phyloP scores from a whole-genome alignment of 2,113 vertebrate genomes.

The Calypte anna region DNA sequence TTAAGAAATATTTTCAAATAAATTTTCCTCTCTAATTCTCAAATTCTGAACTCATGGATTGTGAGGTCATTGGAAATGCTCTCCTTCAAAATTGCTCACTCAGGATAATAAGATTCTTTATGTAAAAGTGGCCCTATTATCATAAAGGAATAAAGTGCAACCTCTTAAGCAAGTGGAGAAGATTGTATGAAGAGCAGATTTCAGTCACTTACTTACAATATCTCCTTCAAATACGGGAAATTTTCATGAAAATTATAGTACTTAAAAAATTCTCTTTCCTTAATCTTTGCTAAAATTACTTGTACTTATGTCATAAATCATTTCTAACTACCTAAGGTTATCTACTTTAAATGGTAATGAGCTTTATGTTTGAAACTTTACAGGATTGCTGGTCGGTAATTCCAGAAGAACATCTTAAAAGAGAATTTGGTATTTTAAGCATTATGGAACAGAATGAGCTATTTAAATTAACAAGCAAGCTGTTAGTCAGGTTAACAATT shows the following conservation, averaged over 20 bases:
- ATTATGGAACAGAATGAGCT: neutral
- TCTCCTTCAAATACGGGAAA: constrained; percentile 8
- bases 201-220: neutral
- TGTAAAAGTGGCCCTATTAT: constrained; percentile 38
- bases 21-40: neutral
- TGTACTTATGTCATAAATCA: constrained; percentile 28
- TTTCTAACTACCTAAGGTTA: constrained; percentile 23
- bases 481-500: constrained; percentile 23
- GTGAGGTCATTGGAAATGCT: neutral
- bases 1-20: constrained; percentile 35
- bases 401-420: neutral
- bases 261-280: constrained; percentile 28
- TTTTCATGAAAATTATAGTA: constrained; percentile 42
- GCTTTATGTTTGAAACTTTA: constrained; percentile 36
- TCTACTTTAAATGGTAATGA: constrained; percentile 38
- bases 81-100: constrained; percentile 35
- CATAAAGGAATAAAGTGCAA: constrained; percentile 35
- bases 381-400: constrained; percentile 14
- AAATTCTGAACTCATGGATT: neutral
- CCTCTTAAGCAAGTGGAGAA: constrained; percentile 17
- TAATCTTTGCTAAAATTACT: constrained; percentile 54
- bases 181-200: neutral
- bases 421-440: neutral
- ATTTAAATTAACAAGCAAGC: constrained; percentile 7
- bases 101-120: constrained; percentile 31